Conservation (phyloP, 23 tunicate genomes). For the Halocynthia roretzi region DNA sequence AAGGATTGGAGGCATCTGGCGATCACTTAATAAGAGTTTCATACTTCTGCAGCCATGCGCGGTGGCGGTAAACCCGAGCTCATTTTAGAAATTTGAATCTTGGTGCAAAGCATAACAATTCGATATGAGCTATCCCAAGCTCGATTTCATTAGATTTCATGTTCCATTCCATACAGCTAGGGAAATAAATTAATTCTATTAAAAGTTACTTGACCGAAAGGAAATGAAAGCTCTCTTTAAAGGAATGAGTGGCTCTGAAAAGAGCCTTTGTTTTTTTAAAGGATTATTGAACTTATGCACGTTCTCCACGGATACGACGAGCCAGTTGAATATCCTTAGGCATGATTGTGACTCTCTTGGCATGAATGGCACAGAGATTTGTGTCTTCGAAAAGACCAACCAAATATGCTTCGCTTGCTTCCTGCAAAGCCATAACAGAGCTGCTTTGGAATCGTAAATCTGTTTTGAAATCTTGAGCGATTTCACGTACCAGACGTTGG, state of each 20-base stretch:
- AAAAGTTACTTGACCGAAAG: too few species aligned
- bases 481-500: constrained; percentile 12
- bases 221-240: too few species aligned
- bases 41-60: too few species aligned
- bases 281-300: constrained; percentile 10
- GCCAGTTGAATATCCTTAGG: constrained; percentile 30
- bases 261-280: constrained; percentile 30
- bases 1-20: too few species aligned
- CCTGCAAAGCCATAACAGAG: constrained; percentile 29
- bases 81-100: too few species aligned
- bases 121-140: too few species aligned
- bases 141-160: too few species aligned
- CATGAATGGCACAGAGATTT: constrained; percentile 24
- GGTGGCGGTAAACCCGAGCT: too few species aligned
- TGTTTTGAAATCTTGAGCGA: constrained; percentile 35
- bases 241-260: constrained; percentile 34
- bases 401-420: constrained; percentile 34
- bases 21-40: too few species aligned
- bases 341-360: constrained; percentile 29
- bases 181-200: too few species aligned
- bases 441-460: constrained; percentile 30
- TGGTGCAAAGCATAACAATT: too few species aligned
- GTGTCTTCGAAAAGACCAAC: constrained; percentile 87
- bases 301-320: constrained; percentile 32
- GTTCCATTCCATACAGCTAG: too few species aligned